These are phyloP conservation scores for Daktulosphaira vitifoliae DNA, from an alignment of 1,140 invertebrate genomes.

Conservation along the genomic window DNA sequence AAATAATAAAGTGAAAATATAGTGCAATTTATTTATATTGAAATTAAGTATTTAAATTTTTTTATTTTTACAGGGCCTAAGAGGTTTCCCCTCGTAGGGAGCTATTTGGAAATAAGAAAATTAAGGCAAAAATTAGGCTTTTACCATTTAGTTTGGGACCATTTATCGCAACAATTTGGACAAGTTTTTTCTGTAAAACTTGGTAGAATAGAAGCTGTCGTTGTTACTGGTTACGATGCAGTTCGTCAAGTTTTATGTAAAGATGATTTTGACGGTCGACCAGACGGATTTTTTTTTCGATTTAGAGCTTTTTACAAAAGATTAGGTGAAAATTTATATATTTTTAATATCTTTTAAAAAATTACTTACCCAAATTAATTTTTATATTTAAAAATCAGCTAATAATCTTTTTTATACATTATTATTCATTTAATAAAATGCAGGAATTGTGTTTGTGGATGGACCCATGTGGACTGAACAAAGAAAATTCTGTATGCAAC, in stretches of 20 bases:
- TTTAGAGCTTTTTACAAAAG: conserved; percentile 55
- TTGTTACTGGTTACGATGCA: conserved; percentile 52
- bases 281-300: conserved; percentile 58
- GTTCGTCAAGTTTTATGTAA: conserved; percentile 52
- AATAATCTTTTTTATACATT: not conserved
- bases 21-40: too few relatives aligned
- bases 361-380: conserved; percentile 15
- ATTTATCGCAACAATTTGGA: conserved; percentile 43
- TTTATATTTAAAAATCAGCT: not conserved
- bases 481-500: conserved; percentile 51
- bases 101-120: conserved; percentile 40
- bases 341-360: conserved; percentile 34
- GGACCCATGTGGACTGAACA: conserved; percentile 52
- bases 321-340: conserved; percentile 55
- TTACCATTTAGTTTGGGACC: conserved; percentile 42
- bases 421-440: not conserved
- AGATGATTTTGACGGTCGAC: conserved; percentile 60
- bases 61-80: conserved; percentile 43
- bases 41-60: too few relatives aligned
- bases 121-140: conserved; percentile 41
- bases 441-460: conserved; percentile 58
- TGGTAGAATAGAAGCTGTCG: conserved; percentile 51
- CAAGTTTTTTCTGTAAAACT: conserved; percentile 48
- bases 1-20: too few relatives aligned
- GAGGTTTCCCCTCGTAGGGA: conserved; percentile 47